Base-by-base conservation (phyloP, 2,888 invertebrate genomes). In the Caradrina kadenii region DNA sequence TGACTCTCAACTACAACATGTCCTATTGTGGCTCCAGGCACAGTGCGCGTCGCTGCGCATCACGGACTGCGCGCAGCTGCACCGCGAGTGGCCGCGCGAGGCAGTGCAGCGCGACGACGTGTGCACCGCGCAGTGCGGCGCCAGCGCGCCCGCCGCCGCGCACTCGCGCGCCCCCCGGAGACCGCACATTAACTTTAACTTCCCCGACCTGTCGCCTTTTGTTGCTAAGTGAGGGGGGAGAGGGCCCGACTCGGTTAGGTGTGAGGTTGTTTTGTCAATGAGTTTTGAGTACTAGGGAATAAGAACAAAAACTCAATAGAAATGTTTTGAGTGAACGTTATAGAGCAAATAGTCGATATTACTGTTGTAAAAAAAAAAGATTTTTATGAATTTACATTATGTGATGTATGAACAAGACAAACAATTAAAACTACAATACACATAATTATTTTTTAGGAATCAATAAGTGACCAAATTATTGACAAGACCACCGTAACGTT, bases 41-140 rank as follows among this genome's bases (percentile, higher is more conserved):
- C 98, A 98, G 90, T 99, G 99, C 87, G 98, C 98, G 2, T 98
- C 98, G 0, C 94, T 99, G 11, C 97, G 98, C 82, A 98, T 99
- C 74, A 98, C 98, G 0, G 98, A 98, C 94, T 99, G 99, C 92
- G 97, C 97, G 19, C 98, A 98, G 85, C 96, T 99, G 45, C 96
- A 98, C 63, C 97, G 98, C 73, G 98, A 98, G 92, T 98, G 98
- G 96, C 97, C 98, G 63, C 97, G 97, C 66, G 98, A 98, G 42
- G 97, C 98, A 0, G 97, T 99, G 53, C 92, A 98, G 26, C 96
- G 97, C 2, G 99, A 99, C 88, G 98, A 98, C 89, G 98, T 99
- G 17, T 99, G 99, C 93, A 97, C 98, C 21, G 98, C 98, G 4
- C 99, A 99, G 93, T 99, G 99, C 90, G 98, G 98, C 53, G 97